phyloP scores from a whole-genome alignment of 2,113 vertebrate genomes.

The Bufo bufo region DNA sequence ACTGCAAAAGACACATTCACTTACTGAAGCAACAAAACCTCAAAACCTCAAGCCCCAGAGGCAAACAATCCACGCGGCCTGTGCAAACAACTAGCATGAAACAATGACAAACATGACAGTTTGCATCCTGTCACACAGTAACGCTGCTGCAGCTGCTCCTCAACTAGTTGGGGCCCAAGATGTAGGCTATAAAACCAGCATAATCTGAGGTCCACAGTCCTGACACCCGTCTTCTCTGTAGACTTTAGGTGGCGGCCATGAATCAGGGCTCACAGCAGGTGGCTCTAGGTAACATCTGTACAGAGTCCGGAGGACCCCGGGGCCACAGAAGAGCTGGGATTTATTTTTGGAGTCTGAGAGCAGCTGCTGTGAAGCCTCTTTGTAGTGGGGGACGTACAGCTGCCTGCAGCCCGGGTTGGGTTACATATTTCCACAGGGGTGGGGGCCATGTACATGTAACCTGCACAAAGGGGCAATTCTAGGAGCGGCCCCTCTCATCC shows the following conservation, averaged over 20 bases:
- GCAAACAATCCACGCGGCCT: neutral
- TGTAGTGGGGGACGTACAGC: neutral
- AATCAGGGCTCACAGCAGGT: too few relatives aligned
- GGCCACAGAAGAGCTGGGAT: neutral
- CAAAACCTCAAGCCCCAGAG: neutral
- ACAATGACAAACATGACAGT: neutral
- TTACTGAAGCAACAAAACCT: neutral
- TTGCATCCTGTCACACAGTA: neutral
- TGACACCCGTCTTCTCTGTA: neutral
- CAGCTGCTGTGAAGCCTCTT: neutral
- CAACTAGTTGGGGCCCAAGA: too few relatives aligned
- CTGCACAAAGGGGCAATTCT: conserved; percentile 4
- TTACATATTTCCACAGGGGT: conserved; percentile 9
- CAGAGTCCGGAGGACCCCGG: neutral
- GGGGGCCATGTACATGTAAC: neutral
- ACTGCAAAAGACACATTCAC: conserved; percentile 71
- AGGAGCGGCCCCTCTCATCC: neutral
- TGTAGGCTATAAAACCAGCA: too few relatives aligned
- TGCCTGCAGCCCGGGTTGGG: neutral
- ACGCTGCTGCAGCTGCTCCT: neutral
- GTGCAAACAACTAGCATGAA: neutral
- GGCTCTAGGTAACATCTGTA: neutral
- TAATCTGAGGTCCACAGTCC: too few relatives aligned
- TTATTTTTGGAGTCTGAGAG: neutral
- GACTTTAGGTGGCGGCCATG: neutral